Evolutionary conservation across 2,113 vertebrate species (phyloP), one percentile per base, ranked within the genome.

Genomic region (Sitta europaea): DNA sequence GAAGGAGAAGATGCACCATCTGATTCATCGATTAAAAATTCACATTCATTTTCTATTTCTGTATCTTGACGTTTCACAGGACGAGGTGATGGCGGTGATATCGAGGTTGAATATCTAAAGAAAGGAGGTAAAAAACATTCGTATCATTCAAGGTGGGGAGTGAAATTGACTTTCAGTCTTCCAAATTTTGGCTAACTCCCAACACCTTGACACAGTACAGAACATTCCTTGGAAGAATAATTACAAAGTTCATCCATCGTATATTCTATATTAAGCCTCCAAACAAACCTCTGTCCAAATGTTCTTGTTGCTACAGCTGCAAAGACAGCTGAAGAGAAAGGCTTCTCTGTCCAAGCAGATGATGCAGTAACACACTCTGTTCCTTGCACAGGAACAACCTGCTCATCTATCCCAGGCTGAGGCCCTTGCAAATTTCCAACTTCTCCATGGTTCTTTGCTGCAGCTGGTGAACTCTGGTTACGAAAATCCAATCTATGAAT

Each of bases 21-120:
- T 19, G 91, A 97, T 40, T 97, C 97, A 50, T 98, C 98, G 92
- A 98, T 98, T 77, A 97, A 74, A 96, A 98, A 98, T 74, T 98
- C 98, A 90, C 97, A 97, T 40, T 98, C 97, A 63, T 96, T 78
- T 83, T 97, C 97, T 74, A 84, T 31, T 58, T 93, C 90, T 77
- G 1, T 15, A 51, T 89, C 79, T 54, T 28, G 25, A 61, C 78
- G 29, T 75, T 79, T 95, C 85, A 80, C 36, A 77, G 82, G 48
- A 92, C 25, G 3, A 33, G 59, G 62, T 33, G 51, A 91, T 20
- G 90, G 86, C 7, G 31, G 36, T 42, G 76, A 43, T 68, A 38
- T 0, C 5, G 28, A 45, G 29, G 50, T 5, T n/a, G 61, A 74
- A 51, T 79, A 95, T 68, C 96, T 98, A 90, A 92, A 82, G 82